Evolutionary conservation across 2,888 invertebrate genomes (phyloP).

Genomic region (Sminthurides aquaticus): DNA sequence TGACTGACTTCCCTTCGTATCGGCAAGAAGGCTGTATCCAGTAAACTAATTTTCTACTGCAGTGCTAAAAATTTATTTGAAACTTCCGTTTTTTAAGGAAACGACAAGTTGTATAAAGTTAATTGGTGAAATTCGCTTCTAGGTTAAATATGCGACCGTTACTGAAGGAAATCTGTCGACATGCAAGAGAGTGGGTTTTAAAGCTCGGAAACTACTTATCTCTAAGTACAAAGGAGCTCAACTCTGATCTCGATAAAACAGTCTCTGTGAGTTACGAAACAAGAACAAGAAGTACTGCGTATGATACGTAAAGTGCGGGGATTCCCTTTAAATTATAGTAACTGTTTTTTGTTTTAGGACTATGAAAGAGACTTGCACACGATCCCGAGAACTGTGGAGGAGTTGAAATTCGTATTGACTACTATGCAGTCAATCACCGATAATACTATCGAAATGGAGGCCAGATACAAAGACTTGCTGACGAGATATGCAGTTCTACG

Average conservation of each 20-base stretch:
- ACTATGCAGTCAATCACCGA: constrained; percentile 68
- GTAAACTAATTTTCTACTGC: constrained; percentile 16
- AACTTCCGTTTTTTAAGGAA: constrained; percentile 42
- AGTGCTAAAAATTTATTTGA: not conserved
- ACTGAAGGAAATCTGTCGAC: constrained; percentile 60
- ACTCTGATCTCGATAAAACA: constrained; percentile 60
- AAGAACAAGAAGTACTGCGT: no score
- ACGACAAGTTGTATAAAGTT: no score
- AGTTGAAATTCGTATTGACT: constrained; percentile 76
- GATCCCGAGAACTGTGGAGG: constrained; percentile 68
- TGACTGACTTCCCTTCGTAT: constrained; percentile 55
- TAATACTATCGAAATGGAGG: constrained; percentile 68
- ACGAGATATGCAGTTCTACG: constrained; percentile 68
- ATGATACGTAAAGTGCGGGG: no score
- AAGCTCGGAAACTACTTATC: constrained; percentile 64
- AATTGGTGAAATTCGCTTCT: no score
- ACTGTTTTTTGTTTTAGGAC: constrained; percentile 48
- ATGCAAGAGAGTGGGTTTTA: constrained; percentile 72
- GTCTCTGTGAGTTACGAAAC: constrained; percentile 61
- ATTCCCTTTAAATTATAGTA: no score
- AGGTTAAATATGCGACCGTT: constrained; percentile 65
- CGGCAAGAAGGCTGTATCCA: constrained; percentile 60
- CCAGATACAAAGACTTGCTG: constrained; percentile 62
- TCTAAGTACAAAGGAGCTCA: constrained; percentile 59
- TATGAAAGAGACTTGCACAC: constrained; percentile 62